These are phyloP conservation scores for Melanostigma gelatinosum DNA, from an alignment of 2,113 vertebrate genomes.

Conservation along the genomic window DNA sequence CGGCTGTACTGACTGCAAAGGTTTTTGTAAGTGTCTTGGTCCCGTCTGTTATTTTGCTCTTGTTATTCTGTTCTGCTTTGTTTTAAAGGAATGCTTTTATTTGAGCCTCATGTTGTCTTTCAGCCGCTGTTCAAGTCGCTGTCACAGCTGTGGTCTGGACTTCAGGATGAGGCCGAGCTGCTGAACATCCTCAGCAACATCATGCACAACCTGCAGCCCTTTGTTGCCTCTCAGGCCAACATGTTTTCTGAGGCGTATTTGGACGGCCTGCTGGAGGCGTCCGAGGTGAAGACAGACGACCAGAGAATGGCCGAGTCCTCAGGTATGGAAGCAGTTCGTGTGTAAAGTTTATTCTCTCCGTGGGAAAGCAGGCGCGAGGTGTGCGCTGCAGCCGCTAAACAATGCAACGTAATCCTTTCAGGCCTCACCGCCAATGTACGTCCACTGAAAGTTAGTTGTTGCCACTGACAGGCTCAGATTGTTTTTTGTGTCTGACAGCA, in stretches of 20 bases:
- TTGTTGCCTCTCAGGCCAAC: constrained; percentile 79
- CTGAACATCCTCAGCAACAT: constrained; percentile 85
- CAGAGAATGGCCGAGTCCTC: constrained; percentile 83
- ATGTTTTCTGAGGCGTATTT: constrained; percentile 83
- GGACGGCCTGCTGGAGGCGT: constrained; percentile 78
- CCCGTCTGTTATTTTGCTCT: neutral
- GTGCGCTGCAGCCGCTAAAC: no score
- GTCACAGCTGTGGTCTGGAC: constrained; percentile 86
- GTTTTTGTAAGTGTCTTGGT: constrained; percentile 88
- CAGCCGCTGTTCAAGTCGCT: constrained; percentile 89
- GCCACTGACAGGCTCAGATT: no score
- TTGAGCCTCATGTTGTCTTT: neutral
- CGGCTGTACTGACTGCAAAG: constrained; percentile 83
- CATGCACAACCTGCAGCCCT: constrained; percentile 82
- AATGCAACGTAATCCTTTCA: no score
- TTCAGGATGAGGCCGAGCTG: constrained; percentile 88
- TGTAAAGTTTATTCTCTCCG: no score
- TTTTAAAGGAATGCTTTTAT: neutral
- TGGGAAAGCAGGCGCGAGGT: no score
- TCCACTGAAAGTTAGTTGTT: no score
- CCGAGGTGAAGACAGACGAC: constrained; percentile 86
- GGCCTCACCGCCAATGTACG: no score
- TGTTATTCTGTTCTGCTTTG: neutral
- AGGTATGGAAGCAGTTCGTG: constrained; percentile 75
- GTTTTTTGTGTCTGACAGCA: no score